Evolutionary conservation across 1,140 invertebrate genomes (phyloP).

Genomic region (Aphelenchoides avenae): DNA sequence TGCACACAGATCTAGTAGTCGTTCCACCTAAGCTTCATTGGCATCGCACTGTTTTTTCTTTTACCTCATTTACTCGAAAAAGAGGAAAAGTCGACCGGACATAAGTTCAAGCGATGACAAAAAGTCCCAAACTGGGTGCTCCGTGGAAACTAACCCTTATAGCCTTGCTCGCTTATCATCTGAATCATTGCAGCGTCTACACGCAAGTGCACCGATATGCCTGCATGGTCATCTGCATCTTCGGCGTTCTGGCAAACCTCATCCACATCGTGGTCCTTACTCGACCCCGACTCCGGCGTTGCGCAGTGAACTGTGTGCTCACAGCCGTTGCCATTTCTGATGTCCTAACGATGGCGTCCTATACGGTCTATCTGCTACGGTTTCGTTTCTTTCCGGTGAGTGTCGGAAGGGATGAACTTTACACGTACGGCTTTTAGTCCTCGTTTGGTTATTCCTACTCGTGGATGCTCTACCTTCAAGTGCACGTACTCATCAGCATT

Average conservation of each 20-base stretch:
- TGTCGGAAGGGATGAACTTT: background rate
- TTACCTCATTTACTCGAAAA: too few species aligned
- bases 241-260: slow-evolving; percentile 79
- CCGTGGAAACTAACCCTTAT: too few species aligned
- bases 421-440: slow-evolving; percentile 17
- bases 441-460: slow-evolving; percentile 30
- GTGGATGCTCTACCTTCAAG: slow-evolving; percentile 34
- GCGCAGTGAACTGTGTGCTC: slow-evolving; percentile 40
- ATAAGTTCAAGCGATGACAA: too few species aligned
- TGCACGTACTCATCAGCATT: slow-evolving; percentile 37
- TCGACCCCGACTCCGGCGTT: slow-evolving; percentile 58
- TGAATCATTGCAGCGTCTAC: slow-evolving; percentile 48
- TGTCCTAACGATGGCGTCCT: slow-evolving; percentile 40
- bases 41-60: too few species aligned
- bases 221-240: slow-evolving; percentile 73
- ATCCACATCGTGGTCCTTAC: slow-evolving; percentile 82
- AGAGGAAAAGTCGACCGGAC: too few species aligned
- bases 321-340: slow-evolving; percentile 41
- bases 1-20: too few species aligned
- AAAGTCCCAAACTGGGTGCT: too few species aligned
- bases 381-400: slow-evolving; percentile 38
- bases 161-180: too few species aligned
- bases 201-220: slow-evolving; percentile 68
- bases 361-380: slow-evolving; percentile 34
- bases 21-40: too few species aligned